Evolutionary conservation across 2,888 invertebrate genomes (phyloP).

Genomic region (Pachydiplax longipennis): DNA sequence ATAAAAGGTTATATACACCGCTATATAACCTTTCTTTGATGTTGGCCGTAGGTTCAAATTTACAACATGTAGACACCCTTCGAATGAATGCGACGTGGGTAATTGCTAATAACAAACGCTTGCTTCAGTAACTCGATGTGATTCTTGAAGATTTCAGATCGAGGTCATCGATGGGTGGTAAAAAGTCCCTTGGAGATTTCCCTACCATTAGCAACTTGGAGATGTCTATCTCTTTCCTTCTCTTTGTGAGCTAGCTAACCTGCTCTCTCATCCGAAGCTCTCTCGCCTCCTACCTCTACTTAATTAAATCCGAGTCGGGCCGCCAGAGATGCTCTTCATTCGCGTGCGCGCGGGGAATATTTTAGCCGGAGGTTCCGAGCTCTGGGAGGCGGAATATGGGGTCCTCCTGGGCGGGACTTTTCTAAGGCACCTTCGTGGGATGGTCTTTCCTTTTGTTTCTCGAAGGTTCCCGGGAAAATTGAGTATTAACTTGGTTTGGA

Average conservation of each 20-base stretch:
- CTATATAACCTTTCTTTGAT: too few species aligned
- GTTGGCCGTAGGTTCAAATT: too few species aligned
- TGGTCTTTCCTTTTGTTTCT: slow-evolving; percentile 20
- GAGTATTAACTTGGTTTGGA: background rate
- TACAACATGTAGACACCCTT: too few species aligned
- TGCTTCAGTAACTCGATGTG: too few species aligned
- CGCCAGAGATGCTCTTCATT: background rate
- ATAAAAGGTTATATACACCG: too few species aligned
- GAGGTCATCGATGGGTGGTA: background rate
- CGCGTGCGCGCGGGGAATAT: slow-evolving; percentile 2
- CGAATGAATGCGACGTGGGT: too few species aligned
- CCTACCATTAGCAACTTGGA: background rate
- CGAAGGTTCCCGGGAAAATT: background rate
- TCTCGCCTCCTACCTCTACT: background rate
- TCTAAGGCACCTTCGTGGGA: background rate
- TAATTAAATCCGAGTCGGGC: slow-evolving; percentile 15
- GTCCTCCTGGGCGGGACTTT: background rate
- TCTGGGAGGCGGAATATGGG: background rate
- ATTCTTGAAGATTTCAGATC: too few species aligned
- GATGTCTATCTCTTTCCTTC: background rate
- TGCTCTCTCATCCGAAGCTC: background rate
- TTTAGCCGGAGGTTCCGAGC: background rate
- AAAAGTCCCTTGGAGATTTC: background rate
- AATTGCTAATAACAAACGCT: too few species aligned
- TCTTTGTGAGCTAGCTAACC: background rate